Percentiles rank a stretch among this genome's conserved stretches.
Evolutionary conservation across 2,888 invertebrate genomes (phyloP).

Genomic region (Cerceris ruficornis): DNA sequence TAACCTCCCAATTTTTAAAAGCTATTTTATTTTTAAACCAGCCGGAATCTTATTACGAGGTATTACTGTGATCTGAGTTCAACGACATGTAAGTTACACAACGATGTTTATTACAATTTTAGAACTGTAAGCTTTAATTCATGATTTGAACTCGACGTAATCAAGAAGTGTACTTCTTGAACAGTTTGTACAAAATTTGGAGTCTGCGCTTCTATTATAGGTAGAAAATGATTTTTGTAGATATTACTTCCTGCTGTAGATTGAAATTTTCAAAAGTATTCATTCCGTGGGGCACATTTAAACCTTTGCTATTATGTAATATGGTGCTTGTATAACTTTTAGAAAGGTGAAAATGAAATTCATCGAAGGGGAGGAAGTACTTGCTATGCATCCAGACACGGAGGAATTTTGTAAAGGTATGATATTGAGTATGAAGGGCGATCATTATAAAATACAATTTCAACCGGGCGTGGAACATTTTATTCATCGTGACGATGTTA

Average conservation of each 20-base stretch:
- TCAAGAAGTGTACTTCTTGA: background rate
- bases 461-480: slow-evolving; percentile 71
- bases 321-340: background rate
- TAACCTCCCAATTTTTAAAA: slow-evolving; percentile 68
- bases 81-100: slow-evolving; percentile 46
- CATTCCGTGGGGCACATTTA: background rate
- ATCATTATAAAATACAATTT: slow-evolving; percentile 72
- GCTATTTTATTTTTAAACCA: slow-evolving; percentile 64
- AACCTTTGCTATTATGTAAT: slow-evolving; percentile 15
- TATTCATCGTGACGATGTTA: slow-evolving; percentile 67
- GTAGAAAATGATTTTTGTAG: no score
- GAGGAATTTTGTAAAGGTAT: slow-evolving; percentile 69
- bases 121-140: slow-evolving; percentile 39
- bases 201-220: background rate
- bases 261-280: background rate
- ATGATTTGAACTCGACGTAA: slow-evolving; percentile 9
- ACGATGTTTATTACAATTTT: slow-evolving; percentile 10
- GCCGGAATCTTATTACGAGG: slow-evolving; percentile 32
- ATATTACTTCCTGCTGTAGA: background rate
- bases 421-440: slow-evolving; percentile 67
- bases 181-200: background rate
- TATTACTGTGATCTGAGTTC: slow-evolving; percentile 30
- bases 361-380: slow-evolving; percentile 74
- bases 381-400: slow-evolving; percentile 72
- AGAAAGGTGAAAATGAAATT: slow-evolving; percentile 67